These are phyloP conservation scores for Aspiorhynchus laticeps DNA, from an alignment of 2,113 vertebrate genomes.

Conservation along the genomic window DNA sequence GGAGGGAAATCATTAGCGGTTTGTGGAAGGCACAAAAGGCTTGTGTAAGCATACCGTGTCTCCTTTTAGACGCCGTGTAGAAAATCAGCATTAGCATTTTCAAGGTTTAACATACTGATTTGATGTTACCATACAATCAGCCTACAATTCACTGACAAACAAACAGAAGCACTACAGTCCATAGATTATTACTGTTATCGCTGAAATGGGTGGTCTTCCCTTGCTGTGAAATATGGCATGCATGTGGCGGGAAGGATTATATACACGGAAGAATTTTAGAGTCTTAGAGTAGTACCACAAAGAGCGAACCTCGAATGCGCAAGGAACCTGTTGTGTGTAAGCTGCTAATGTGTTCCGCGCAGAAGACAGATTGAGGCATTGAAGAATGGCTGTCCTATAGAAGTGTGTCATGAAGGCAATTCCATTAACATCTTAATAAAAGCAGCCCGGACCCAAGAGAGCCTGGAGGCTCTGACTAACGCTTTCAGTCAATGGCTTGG, in stretches of 20 bases:
- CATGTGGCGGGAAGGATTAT: conserved; percentile 65
- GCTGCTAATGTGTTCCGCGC: conserved; percentile 66
- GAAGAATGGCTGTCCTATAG: conserved; percentile 66
- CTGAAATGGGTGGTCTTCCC: conserved; percentile 62
- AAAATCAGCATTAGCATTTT: conserved; percentile 48
- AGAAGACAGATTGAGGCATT: conserved; percentile 63
- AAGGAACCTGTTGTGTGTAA: conserved; percentile 69
- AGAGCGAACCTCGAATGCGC: conserved; percentile 64
- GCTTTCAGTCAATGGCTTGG: conserved; percentile 45
- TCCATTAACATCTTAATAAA: conserved; percentile 82
- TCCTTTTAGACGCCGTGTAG: background rate
- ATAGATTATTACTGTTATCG: conserved; percentile 65
- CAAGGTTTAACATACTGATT: conserved; percentile 49
- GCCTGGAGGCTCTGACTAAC: conserved; percentile 64
- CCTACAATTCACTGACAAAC: conserved; percentile 52
- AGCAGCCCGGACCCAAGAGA: conserved; percentile 67
- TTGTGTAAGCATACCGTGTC: background rate
- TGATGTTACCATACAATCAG: conserved; percentile 55
- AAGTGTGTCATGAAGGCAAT: conserved; percentile 77
- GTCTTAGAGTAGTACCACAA: conserved; percentile 17
- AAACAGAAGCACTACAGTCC: conserved; percentile 41
- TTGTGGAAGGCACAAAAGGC: conserved; percentile 51
- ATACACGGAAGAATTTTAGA: conserved; percentile 62
- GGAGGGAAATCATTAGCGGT: conserved; percentile 38
- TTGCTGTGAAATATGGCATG: conserved; percentile 65